Percentiles rank a stretch among this genome's conserved stretches.
Evolutionary conservation across 2,113 vertebrate species (phyloP).

Genomic region (Nycticryphes semicollaris): DNA sequence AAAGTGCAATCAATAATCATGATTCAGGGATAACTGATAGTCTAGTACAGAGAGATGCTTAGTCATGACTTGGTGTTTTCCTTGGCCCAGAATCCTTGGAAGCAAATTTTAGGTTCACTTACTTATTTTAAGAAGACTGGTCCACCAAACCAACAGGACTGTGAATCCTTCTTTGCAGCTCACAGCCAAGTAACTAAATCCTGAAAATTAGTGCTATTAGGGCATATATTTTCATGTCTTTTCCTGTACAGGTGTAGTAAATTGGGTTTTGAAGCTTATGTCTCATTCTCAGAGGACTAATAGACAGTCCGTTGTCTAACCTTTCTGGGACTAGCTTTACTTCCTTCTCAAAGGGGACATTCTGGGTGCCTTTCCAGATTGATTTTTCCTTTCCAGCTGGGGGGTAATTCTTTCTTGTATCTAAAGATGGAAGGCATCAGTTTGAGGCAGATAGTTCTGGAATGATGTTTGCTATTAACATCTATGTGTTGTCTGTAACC

Average conservation of each 20-base stretch:
- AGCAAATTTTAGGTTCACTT: neutral
- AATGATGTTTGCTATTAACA: neutral
- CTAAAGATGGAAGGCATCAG: neutral
- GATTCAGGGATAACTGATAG: constrained; percentile 18
- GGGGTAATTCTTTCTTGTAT: neutral
- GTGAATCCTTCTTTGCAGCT: neutral
- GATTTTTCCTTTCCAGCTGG: neutral
- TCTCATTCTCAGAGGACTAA: neutral
- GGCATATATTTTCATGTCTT: neutral
- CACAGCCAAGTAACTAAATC: neutral
- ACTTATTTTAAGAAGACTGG: neutral
- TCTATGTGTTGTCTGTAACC: neutral
- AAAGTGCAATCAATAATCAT: neutral
- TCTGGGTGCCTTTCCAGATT: neutral
- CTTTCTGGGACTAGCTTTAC: neutral
- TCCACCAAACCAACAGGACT: neutral
- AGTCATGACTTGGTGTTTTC: constrained; percentile 29
- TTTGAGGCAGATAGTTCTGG: neutral
- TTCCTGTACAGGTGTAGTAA: neutral
- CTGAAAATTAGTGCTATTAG: neutral
- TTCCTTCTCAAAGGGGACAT: neutral
- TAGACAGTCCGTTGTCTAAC: neutral
- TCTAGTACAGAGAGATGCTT: constrained; percentile 38
- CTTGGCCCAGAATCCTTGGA: constrained; percentile 1
- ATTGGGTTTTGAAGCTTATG: neutral